A percentile compares a stretch with the other conserved stretches of the same genome.
Conservation (phyloP, 2,797 vertebrate genomes). For the Pangasius sanitwongsei region DNA sequence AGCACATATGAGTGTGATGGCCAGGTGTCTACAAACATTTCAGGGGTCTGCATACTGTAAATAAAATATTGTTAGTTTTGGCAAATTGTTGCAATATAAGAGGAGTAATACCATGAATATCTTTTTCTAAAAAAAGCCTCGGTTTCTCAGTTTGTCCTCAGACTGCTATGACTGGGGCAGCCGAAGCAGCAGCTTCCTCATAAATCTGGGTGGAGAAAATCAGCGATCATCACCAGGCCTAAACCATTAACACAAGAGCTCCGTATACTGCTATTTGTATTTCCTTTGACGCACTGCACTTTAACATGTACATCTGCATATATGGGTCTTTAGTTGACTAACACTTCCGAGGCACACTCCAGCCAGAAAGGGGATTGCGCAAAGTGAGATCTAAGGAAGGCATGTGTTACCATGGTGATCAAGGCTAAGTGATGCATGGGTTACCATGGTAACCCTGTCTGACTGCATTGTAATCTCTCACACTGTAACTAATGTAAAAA, state of each 20-base stretch:
- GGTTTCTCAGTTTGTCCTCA: conserved; percentile 78
- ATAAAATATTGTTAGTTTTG: not conserved
- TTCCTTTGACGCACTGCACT: conserved; percentile 43
- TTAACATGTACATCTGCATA: conserved; percentile 34
- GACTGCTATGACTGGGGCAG: conserved; percentile 88
- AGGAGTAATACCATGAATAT: too few species aligned
- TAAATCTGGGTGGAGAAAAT: conserved; percentile 80
- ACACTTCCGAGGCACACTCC: not conserved
- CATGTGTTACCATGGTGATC: conserved; percentile 23
- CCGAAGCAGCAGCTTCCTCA: conserved; percentile 81
- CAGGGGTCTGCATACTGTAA: not conserved
- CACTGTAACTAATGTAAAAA: conserved; percentile 15
- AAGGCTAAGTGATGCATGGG: not conserved
- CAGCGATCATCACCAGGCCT: conserved; percentile 75
- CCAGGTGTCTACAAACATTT: conserved; percentile 3
- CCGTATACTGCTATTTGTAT: not conserved
- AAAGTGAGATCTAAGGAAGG: not conserved
- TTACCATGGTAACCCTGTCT: conserved; percentile 8
- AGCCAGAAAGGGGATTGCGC: not conserved
- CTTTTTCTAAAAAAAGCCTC: not conserved
- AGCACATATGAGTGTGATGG: not conserved
- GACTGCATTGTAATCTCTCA: conserved; percentile 1
- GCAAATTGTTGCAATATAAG: not conserved
- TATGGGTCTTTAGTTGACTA: conserved; percentile 6
- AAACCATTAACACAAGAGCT: conserved; percentile 69